Evolutionary conservation across 1,140 invertebrate genomes (phyloP).

Genomic region (Microplitis demolitor): DNA sequence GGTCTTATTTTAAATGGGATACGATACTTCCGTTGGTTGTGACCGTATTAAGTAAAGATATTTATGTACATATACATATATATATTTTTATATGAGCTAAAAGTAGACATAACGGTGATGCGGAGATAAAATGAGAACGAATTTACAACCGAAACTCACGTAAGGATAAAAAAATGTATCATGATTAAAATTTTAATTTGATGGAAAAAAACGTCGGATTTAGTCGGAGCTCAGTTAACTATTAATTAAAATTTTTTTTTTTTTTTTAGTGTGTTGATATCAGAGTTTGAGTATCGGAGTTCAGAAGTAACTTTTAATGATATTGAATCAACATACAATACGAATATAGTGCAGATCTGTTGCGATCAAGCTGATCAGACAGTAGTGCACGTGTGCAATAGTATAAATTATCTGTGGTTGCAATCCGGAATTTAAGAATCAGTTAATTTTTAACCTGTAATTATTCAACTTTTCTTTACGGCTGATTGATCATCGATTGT

Average conservation of each 20-base stretch:
- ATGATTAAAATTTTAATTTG: no score
- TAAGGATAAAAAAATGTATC: background rate
- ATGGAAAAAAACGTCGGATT: no score
- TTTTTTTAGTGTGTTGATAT: no score
- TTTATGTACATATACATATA: background rate
- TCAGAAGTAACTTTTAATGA: background rate
- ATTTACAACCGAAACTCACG: background rate
- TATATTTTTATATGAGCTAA: no score
- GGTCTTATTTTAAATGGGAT: background rate
- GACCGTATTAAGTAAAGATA: background rate
- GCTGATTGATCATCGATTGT: background rate
- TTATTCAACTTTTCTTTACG: background rate
- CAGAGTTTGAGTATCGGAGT: background rate
- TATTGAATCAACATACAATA: background rate
- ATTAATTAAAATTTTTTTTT: no score
- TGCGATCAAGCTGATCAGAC: background rate
- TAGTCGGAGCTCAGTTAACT: no score
- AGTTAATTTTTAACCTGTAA: no score
- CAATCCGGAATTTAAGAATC: background rate
- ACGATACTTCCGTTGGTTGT: conserved; percentile 11
- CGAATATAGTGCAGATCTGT: background rate
- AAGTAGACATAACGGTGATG: no score
- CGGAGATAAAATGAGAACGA: no score
- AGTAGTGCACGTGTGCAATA: background rate
- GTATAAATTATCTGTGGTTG: background rate